Evolutionary conservation across 2,888 invertebrate genomes (phyloP).

Genomic region (Venustoraphidia nigricollis): DNA sequence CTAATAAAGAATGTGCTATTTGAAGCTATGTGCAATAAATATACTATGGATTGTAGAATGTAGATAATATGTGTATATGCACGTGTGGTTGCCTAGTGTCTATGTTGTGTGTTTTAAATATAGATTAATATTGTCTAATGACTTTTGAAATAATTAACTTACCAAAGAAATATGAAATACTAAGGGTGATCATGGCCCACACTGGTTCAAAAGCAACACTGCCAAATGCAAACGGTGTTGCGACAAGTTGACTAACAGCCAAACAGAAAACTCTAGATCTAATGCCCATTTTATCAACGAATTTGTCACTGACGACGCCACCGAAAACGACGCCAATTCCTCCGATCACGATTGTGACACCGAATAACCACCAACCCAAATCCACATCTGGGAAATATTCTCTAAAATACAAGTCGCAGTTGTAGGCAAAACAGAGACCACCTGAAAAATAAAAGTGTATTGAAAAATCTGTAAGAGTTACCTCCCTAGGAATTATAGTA

Average conservation of each 20-base stretch:
- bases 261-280: conserved; percentile 64
- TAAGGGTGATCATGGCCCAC: conserved; percentile 76
- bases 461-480: conserved; percentile 1
- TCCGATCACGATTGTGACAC: conserved; percentile 74
- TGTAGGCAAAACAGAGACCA: conserved; percentile 84
- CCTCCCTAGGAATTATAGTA: neutral
- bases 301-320: conserved; percentile 68
- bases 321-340: conserved; percentile 61
- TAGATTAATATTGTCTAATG: too few relatives aligned
- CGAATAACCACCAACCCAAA: conserved; percentile 81
- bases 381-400: conserved; percentile 80
- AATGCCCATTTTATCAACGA: conserved; percentile 76
- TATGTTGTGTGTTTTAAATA: too few relatives aligned
- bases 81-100: too few relatives aligned
- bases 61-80: too few relatives aligned
- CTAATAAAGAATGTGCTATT: too few relatives aligned
- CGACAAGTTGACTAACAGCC: conserved; percentile 67
- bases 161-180: conserved; percentile 81
- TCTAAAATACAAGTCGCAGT: conserved; percentile 77
- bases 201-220: conserved; percentile 68
- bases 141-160: conserved; percentile 19
- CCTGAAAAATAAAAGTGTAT: conserved; percentile 31
- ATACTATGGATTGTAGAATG: too few relatives aligned
- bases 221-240: conserved; percentile 74
- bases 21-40: too few relatives aligned